phyloP scores from a whole-genome alignment of 2,888 invertebrate genomes.

The Cheilosia vernalis region DNA sequence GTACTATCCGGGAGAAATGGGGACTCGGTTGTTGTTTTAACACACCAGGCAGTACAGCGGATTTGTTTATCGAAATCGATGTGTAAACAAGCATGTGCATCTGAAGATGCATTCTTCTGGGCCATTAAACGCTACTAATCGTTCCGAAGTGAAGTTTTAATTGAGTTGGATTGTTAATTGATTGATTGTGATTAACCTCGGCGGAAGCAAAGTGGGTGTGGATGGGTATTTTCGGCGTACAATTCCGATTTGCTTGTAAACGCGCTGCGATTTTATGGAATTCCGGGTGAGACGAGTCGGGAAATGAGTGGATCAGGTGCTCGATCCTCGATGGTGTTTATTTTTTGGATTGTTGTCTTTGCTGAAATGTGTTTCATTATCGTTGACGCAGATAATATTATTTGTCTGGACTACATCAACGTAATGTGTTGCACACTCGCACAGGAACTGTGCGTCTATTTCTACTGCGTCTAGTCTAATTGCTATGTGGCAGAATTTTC shows the following conservation, averaged over 20 bases:
- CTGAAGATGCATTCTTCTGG: conserved; percentile 75
- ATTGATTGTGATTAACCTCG: conserved; percentile 73
- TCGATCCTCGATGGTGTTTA: conserved; percentile 1
- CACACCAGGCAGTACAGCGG: conserved; percentile 59
- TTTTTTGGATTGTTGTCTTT: conserved; percentile 19
- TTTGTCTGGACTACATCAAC: not conserved
- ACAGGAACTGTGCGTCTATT: too few species aligned
- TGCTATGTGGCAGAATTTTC: too few species aligned
- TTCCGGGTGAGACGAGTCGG: conserved; percentile 13
- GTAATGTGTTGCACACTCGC: too few species aligned
- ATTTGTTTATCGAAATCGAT: conserved; percentile 71
- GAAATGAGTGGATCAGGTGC: conserved; percentile 45
- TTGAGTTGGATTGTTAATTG: conserved; percentile 75
- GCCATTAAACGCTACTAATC: conserved; percentile 75
- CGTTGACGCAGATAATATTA: conserved; percentile 29
- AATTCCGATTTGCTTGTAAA: conserved; percentile 33
- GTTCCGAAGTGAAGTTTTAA: conserved; percentile 75
- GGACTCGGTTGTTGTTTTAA: conserved; percentile 67
- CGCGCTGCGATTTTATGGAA: conserved; percentile 23
- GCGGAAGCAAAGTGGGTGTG: conserved; percentile 70
- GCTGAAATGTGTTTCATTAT: conserved; percentile 9
- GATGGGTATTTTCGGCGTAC: conserved; percentile 63
- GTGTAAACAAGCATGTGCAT: conserved; percentile 73
- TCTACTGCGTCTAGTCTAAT: too few species aligned
- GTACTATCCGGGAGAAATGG: conserved; percentile 24